Evolutionary conservation across 2,797 vertebrate genomes (phyloP), one percentile per base, ranked within the genome.

Genomic region (Aulostomus chinensis): DNA sequence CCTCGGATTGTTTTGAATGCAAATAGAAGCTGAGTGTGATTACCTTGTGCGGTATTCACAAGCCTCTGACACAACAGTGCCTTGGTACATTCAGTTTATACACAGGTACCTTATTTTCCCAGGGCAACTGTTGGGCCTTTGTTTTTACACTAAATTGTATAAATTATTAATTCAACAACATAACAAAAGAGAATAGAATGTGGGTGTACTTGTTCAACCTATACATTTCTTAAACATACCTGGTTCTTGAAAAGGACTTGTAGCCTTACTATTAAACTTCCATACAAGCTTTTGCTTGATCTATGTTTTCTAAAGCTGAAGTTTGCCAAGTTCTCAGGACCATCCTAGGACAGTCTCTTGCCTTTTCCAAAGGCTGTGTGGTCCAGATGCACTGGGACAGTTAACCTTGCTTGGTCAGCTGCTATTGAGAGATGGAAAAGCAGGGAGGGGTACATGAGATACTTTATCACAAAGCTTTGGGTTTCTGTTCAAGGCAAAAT

Each of bases 321-420:
- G n/a, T n/a, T n/a, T n/a, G n/a, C n/a, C n/a, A n/a, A n/a, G n/a
- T n/a, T n/a, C n/a, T n/a, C n/a, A n/a, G n/a, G n/a, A n/a, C n/a
- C 11, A 41, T 54, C 35, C 51, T 61, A 37, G 53, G 37, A 12
- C 2, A 53, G 50, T 29, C 29, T 42, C 4, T 18, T 37, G 25
- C 4, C 28, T 30, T 28, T 16, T 7, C 34, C 17, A 24, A 57
- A 54, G 22, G 33, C 68, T 69, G 53, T 53, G 55, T 46, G 56
- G 50, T 28, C 40, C 57, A 36, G 59, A 67, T 45, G 49, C 43
- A 48, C 46, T 39, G 21, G 54, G 53, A 52, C 38, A 38, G 64
- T 61, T 59, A 59, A 72, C 60, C 60, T 65, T 71, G 66, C 71
- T 40, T 56, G 22, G 56, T 64, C 64, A 73, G 69, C 74, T 37